phyloP scores from a whole-genome alignment of 2,888 invertebrate species.

The Peribatodes rhomboidaria region DNA sequence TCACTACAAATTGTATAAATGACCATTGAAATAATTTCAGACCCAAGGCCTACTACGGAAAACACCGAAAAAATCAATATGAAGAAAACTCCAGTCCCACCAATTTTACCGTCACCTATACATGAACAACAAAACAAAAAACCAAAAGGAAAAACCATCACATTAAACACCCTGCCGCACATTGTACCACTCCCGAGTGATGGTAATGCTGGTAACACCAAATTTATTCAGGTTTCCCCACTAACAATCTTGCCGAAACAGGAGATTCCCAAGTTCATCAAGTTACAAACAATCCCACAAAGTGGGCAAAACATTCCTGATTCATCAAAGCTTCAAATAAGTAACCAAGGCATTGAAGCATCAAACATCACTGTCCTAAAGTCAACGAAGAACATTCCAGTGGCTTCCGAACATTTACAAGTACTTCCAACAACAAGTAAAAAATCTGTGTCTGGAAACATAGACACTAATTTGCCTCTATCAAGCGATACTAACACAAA shows the following conservation, averaged over 20 bases:
- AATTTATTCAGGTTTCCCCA: slow-evolving; percentile 7
- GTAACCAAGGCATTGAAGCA: neutral
- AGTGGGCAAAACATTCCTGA: neutral
- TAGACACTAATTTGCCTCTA: neutral
- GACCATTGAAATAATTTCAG: neutral
- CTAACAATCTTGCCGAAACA: neutral
- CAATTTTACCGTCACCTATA: slow-evolving; percentile 2
- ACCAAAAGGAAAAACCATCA: neutral
- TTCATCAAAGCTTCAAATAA: neutral
- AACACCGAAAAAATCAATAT: neutral
- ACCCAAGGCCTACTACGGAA: neutral
- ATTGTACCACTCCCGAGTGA: neutral
- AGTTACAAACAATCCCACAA: neutral
- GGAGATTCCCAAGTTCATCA: neutral
- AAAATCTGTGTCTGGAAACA: no score
- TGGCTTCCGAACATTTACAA: neutral
- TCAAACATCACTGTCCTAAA: neutral
- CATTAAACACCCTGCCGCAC: neutral
- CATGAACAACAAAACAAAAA: neutral
- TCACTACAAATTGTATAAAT: neutral
- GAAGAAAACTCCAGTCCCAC: neutral
- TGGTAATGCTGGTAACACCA: neutral
- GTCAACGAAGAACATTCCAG: neutral
- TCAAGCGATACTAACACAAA: neutral
- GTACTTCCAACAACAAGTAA: no score